Evolutionary conservation across 1,140 invertebrate genomes (phyloP).

Genomic region (Rhagoletis zephyria): DNA sequence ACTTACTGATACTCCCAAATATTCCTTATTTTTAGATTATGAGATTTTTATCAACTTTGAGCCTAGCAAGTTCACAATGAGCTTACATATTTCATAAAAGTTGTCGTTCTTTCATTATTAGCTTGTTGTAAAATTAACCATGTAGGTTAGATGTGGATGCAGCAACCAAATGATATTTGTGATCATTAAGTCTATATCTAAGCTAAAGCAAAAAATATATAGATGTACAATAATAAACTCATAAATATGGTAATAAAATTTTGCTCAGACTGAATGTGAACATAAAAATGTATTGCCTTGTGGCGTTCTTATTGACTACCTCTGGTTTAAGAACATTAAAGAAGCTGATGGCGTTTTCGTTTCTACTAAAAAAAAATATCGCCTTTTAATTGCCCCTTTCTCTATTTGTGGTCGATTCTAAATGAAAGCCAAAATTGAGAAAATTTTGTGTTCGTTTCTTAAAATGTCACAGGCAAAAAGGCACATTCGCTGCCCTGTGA

Average conservation of each 20-base stretch:
- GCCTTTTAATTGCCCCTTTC: too few relatives aligned
- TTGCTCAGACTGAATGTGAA: conserved; percentile 44
- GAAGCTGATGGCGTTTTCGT: neutral
- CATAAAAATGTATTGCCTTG: neutral
- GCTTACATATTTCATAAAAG: neutral
- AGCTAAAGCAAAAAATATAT: neutral
- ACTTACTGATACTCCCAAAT: neutral
- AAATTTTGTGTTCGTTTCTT: too few relatives aligned
- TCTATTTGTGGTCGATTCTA: too few relatives aligned
- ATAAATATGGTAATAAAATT: conserved; percentile 12
- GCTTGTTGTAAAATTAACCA: neutral
- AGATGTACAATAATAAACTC: neutral
- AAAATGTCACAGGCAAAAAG: too few relatives aligned
- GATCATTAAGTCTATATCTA: conserved; percentile 15
- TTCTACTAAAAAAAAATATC: too few relatives aligned
- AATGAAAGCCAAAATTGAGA: too few relatives aligned
- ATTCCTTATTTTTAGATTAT: neutral
- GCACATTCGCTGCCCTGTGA: too few relatives aligned
- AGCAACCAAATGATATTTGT: conserved; percentile 40
- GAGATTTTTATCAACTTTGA: neutral
- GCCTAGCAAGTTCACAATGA: neutral
- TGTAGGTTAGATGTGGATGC: neutral
- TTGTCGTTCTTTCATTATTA: too few relatives aligned
- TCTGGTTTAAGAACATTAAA: neutral
- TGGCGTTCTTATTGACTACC: neutral